A percentile compares a stretch with the other conserved stretches of the same genome.
phyloP scores from a whole-genome alignment of 2,797 vertebrate species.

The Paramormyrops hopkinsi region DNA sequence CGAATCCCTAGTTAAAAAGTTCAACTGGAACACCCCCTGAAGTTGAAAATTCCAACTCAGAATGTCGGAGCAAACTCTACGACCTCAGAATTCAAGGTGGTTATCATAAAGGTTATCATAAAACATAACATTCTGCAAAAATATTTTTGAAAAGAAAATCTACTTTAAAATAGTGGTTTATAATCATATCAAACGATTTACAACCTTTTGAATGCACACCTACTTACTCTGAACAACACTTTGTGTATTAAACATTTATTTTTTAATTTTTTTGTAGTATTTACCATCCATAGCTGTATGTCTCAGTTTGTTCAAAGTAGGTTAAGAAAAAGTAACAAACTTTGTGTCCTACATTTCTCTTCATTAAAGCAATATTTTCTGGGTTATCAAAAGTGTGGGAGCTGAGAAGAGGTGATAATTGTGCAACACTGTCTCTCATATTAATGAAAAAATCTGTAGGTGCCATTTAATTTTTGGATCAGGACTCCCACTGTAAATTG shows the following conservation, averaged over 20 bases:
- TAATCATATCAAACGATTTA: neutral
- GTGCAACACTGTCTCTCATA: neutral
- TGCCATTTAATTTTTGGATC: neutral
- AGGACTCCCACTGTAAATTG: neutral
- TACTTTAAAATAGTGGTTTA: neutral
- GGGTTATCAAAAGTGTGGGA: neutral
- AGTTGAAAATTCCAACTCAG: neutral
- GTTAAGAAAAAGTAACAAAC: neutral
- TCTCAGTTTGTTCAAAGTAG: neutral
- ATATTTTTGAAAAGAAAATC: neutral
- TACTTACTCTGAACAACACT: neutral
- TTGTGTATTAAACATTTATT: neutral
- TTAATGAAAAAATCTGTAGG: neutral
- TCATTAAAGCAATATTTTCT: conserved; percentile 2
- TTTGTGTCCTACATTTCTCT: neutral
- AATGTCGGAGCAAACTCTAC: neutral
- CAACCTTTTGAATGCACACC: neutral
- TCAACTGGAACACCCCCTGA: neutral
- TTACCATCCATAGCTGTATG: neutral
- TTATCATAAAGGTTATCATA: neutral
- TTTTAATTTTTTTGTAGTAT: neutral
- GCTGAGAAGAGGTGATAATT: neutral
- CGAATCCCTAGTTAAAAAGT: neutral
- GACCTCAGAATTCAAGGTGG: neutral
- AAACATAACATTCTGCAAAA: neutral